Base-by-base conservation (phyloP, 2,113 vertebrate species). In the Diadophis punctatus region DNA sequence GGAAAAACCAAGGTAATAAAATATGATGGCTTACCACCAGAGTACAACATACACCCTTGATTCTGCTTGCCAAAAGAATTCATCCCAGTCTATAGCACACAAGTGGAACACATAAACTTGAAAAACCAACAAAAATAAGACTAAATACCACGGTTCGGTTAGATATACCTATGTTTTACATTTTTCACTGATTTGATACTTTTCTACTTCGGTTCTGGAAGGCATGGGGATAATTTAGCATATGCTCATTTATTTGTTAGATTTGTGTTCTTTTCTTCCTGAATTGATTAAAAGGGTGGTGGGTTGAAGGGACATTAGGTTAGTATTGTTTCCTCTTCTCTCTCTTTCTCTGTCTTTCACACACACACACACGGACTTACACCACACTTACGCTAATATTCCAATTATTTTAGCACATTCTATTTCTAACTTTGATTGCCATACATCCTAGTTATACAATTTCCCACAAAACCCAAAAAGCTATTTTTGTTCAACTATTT, bases 1-100 rank as follows among this genome's bases (percentile, higher is more conserved):
- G 97, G 97, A 95, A 95, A 96, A 96, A 95, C 93, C 93, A 84
- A 91, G 60, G 94, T 96, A 91, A 93, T 97, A 95, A 96, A 96
- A 95, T 92, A 91, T 68, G 94, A 39, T 95, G 93, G 93, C 86
- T 95, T 97, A 97, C 96, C 97, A 95, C 97, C 97, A 94, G 91
- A 89, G 96, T 97, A 96, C 95, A 96, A 96, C 94, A 96, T 96
- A 7, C 91, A 91, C 91, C 95, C 96, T 85, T 85, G 93, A 91
- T 63, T 93, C 93, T 90, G 22, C 96, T 96, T 96, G 96, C 95
- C 95, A 97, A 97, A 96, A 1, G 93, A 93, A 91, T 55, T 56
- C 88, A 88, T 93, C 52, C 92, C 95, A 93, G 91, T 94, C 94
- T 94, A 4, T 91, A 94, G 39, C 63, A 86, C 80, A 25, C 93